Conservation (phyloP, 2,888 invertebrate genomes). For the Euzetes globulus region DNA sequence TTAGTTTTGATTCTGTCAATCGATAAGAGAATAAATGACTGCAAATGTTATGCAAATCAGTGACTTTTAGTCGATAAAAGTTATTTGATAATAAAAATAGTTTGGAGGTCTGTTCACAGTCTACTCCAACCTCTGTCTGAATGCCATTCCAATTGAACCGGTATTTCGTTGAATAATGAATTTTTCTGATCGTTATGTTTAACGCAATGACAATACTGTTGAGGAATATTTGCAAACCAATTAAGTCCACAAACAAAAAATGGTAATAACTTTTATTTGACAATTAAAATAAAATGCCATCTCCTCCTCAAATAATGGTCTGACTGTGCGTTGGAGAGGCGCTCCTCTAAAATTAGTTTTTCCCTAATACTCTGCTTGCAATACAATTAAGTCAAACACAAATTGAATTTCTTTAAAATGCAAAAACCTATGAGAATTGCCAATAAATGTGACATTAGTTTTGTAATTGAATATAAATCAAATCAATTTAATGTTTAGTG, state of each 20-base stretch:
- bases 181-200: not conserved
- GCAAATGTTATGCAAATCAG: not conserved
- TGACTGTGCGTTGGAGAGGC: not conserved
- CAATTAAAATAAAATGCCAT: conserved; percentile 10
- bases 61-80: conserved; percentile 1
- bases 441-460: conserved; percentile 28
- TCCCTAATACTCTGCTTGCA: not conserved
- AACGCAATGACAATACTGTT: conserved; percentile 1
- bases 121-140: too few relatives aligned
- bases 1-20: not conserved
- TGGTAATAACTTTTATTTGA: conserved; percentile 19
- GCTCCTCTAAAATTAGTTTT: conserved; percentile 24
- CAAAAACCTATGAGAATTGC: not conserved
- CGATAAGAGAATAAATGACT: not conserved
- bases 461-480: conserved; percentile 21
- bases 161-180: not conserved
- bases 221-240: not conserved
- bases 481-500: conserved; percentile 23
- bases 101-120: not conserved
- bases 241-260: not conserved
- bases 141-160: too few relatives aligned
- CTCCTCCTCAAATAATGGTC: too few relatives aligned
- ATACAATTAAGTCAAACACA: conserved; percentile 18
- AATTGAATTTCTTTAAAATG: conserved; percentile 16
- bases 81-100: not conserved